Percentiles rank a stretch among this genome's conserved stretches.
phyloP scores from a whole-genome alignment of 2,797 vertebrate species.

The Leuciscus waleckii region DNA sequence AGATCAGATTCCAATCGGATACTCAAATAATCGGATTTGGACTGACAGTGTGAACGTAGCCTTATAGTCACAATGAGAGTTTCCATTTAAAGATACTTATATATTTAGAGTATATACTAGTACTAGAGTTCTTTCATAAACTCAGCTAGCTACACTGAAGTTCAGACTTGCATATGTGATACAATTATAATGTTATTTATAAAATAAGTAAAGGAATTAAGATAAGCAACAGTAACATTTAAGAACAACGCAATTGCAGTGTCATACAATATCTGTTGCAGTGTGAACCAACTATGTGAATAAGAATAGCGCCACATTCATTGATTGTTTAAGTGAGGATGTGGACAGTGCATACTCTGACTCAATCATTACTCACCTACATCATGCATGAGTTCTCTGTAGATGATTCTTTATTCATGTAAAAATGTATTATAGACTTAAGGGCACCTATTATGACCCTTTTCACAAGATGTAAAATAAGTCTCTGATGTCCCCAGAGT shows the following conservation, averaged over 20 bases:
- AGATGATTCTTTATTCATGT: conserved; percentile 13
- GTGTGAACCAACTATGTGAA: neutral
- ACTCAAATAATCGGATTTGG: no score
- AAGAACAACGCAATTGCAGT: neutral
- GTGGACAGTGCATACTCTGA: neutral
- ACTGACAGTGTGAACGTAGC: no score
- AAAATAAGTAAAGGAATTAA: neutral
- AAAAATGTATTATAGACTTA: conserved; percentile 14
- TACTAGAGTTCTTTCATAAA: neutral
- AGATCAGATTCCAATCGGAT: no score
- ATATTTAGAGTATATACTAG: no score
- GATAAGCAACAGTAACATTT: neutral
- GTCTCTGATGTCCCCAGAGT: no score
- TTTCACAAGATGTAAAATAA: no score
- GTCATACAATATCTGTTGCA: neutral
- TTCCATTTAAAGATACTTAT: neutral
- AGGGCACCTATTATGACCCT: no score
- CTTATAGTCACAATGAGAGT: no score
- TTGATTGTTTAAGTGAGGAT: neutral
- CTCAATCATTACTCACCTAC: neutral
- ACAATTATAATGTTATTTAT: neutral
- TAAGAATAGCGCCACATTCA: neutral
- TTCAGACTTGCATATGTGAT: neutral
- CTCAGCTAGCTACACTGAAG: neutral
- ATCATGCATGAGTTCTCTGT: neutral